Base-by-base conservation (phyloP, 2,113 vertebrate genomes). In the Pogona vitticeps region DNA sequence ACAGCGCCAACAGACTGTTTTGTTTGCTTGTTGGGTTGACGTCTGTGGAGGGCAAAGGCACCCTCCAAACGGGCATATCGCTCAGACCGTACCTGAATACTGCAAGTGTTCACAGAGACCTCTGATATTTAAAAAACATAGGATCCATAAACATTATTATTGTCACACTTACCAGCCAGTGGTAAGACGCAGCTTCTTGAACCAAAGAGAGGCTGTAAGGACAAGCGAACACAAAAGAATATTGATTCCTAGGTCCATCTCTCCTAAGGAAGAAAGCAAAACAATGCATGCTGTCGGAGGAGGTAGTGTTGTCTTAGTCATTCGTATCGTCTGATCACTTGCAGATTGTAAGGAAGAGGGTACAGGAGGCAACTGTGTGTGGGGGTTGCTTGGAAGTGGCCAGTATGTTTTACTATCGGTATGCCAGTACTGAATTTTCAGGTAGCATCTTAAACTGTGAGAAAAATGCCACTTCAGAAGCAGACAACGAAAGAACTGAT, bases 401-500 rank as follows among this genome's bases (percentile, higher is more conserved):
- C 81, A 13, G 17, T 88, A 86, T 87, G 89, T 91, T 91, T 92
- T 89, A 67, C 65, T 77, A 78, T 40, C 91, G 79, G 83, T 83
- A 75, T 84, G 65, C 70, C 1, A 0, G 38, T 85, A 85, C 84
- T 88, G 71, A 40, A 8, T 33, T 84, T 89, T 87, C 91, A 87
- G 88, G 77, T 46, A 91, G 36, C 90, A 79, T 93, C 92, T 93
- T 87, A 94, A 91, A 88, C 92, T 92, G 80, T 68, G 90, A 63
- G 82, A 76, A 6, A 31, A 73, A 20, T 73, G 59, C 79, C 1
- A 8, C 42, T 89, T 83, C 42, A 90, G 68, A 33, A 88, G n/a
- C 14, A 2, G 40, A 28, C 36, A 61, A 79, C 68, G 68, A 31
- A 31, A 15, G 1, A 31, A 52, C 52, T n/a, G 59, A 14, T 84